Base-by-base conservation (phyloP, 1,140 invertebrate genomes). In the Drosophila sulfurigaster region DNA sequence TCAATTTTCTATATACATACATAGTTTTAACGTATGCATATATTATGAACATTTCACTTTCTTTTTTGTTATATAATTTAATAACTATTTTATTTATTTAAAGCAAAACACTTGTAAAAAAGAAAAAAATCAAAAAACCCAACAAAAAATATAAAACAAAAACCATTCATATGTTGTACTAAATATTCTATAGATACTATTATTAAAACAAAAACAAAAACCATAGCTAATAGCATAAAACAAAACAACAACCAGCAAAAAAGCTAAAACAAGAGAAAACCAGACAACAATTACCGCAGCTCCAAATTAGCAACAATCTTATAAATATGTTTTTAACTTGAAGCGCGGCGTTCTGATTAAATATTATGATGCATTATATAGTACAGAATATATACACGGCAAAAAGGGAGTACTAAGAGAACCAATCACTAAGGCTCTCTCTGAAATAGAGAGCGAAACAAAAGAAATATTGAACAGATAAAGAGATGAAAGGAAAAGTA, bases 281-380 rank as follows among this genome's bases (percentile, higher is more conserved):
- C 10, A 35, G 56, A 15, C 43, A 67, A 63, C 20, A 72, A 41
- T 32, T 57, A 60, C 56, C 65, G 59, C 72, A 69, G 52, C 66
- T 63, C n/a, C 49, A 62, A 62, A 57, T 74, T 69, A 52, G 25
- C 35, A 59, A 57, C 16, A 73, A 73, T 60, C 62, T 67, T 49
- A 59, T 32, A 54, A 4, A 57, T 68, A 74, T 67, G 49, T 63
- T 74, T 76, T 58, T 20, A 63, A 59, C 52, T 64, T 81, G 64
- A 78, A 78, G 85, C 77, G 79, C 82, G 79, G 82, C 79, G 43
- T 46, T 85, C 73, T 70, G 35, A 78, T 68, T 67, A 63, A 41
- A 68, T 81, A 87, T 89, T 89, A 89, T 89, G 85, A 89, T 89
- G 85, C 85, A 89, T 90, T 73, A 78, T 81, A 79, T 78, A 89